These are phyloP conservation scores for Cylas formicarius DNA, from an alignment of 1,140 invertebrate species.

Conservation along the genomic window DNA sequence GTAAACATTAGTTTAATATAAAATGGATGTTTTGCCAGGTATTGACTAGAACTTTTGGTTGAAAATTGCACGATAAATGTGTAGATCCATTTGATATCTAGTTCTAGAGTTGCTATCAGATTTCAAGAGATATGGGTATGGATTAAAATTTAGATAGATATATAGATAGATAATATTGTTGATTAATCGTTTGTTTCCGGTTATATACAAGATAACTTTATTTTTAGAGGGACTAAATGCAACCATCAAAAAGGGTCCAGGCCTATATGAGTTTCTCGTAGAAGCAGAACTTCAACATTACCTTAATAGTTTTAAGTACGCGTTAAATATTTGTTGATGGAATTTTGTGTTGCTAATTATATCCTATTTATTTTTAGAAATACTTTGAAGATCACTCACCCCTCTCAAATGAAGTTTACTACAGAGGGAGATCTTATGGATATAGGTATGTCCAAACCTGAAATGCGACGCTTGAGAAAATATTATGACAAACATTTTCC, in stretches of 20 bases:
- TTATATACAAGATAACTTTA: slow-evolving; percentile 5
- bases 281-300: slow-evolving; percentile 88
- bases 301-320: slow-evolving; percentile 60
- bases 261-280: slow-evolving; percentile 82
- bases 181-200: background rate
- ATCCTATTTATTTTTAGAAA: slow-evolving; percentile 49
- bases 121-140: slow-evolving; percentile 20
- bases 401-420: slow-evolving; percentile 96
- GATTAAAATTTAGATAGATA: slow-evolving; percentile 14
- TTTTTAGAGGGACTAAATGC: slow-evolving; percentile 38
- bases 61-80: slow-evolving; percentile 15
- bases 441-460: slow-evolving; percentile 92
- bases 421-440: slow-evolving; percentile 83
- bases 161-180: slow-evolving; percentile 1
- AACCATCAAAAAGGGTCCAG: slow-evolving; percentile 50
- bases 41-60: slow-evolving; percentile 29
- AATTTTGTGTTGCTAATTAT: slow-evolving; percentile 1
- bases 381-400: slow-evolving; percentile 71
- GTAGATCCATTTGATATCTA: slow-evolving; percentile 21
- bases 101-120: slow-evolving; percentile 17
- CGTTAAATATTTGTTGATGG: slow-evolving; percentile 4
- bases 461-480: slow-evolving; percentile 87
- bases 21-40: slow-evolving; percentile 37
- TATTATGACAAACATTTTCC: slow-evolving; percentile 90
- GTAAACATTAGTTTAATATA: slow-evolving; percentile 23